phyloP scores from a whole-genome alignment of 2,888 invertebrate species.

The Lasioglossum oenotherae region DNA sequence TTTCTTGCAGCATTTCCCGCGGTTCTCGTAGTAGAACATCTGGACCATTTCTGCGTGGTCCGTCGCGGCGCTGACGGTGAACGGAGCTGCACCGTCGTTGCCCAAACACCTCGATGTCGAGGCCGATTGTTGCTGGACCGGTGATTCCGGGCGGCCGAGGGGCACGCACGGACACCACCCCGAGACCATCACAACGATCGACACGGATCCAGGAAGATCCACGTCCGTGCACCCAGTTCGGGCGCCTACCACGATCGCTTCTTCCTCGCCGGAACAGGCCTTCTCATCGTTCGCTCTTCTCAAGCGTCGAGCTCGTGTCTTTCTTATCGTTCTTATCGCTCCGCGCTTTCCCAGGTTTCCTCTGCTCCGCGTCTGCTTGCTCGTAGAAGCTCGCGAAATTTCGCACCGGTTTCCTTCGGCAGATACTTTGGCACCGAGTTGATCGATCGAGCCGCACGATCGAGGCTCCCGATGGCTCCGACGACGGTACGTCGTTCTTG shows the following conservation, averaged over 20 bases:
- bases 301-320: not conserved
- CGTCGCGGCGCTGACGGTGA: conserved; percentile 81
- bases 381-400: not conserved
- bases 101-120: conserved; percentile 64
- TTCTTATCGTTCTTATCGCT: not conserved
- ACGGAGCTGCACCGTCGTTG: conserved; percentile 78
- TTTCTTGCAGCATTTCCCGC: conserved; percentile 93
- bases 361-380: not conserved
- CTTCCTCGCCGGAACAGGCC: conserved; percentile 17
- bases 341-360: too few relatives aligned
- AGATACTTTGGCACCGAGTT: conserved; percentile 24
- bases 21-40: conserved; percentile 91
- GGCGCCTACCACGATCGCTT: conserved; percentile 48
- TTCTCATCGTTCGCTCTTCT: conserved; percentile 49
- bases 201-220: conserved; percentile 71
- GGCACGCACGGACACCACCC: conserved; percentile 85
- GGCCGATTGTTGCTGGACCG: conserved; percentile 80
- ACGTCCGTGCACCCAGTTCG: conserved; percentile 45
- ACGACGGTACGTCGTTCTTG: not conserved
- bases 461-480: not conserved
- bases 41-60: conserved; percentile 86
- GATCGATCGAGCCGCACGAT: not conserved
- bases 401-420: conserved; percentile 23
- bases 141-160: conserved; percentile 84
- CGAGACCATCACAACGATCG: conserved; percentile 82